A percentile compares a stretch with the other conserved stretches of the same genome.
These are phyloP conservation scores for Cirrhinus mrigala DNA, from an alignment of 2,797 vertebrate species.

Conservation along the genomic window DNA sequence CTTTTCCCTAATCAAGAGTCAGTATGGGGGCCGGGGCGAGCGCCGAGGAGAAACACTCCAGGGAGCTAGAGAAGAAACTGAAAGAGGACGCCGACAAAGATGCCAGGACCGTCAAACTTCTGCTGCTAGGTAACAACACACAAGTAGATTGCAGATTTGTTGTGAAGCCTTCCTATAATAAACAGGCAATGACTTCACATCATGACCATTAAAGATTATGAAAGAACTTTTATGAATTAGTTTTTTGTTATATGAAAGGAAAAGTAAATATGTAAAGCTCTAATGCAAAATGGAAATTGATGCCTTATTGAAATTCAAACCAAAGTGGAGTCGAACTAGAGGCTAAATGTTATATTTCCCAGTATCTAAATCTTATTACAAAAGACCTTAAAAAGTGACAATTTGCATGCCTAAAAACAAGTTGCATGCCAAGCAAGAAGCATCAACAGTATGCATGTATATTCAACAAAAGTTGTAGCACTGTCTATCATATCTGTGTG, in stretches of 20 bases:
- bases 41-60: conserved; percentile 94
- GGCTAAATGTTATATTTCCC: background rate
- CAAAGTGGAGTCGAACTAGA: background rate
- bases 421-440: background rate
- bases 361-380: background rate
- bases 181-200: conserved; percentile 5
- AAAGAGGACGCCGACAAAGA: conserved; percentile 96
- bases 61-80: conserved; percentile 95
- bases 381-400: background rate
- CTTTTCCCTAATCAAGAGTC: conserved; percentile 50
- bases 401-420: background rate
- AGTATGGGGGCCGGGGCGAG: conserved; percentile 96
- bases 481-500: background rate
- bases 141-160: background rate
- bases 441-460: background rate
- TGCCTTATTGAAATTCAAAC: background rate
- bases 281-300: background rate
- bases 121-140: conserved; percentile 91
- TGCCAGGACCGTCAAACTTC: conserved; percentile 95
- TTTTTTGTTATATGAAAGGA: background rate
- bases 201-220: background rate
- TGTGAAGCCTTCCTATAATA: background rate
- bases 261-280: background rate
- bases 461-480: background rate
- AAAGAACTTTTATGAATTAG: background rate